Evolutionary conservation across 2,888 invertebrate genomes (phyloP).

Genomic region (Neelides folsomi): DNA sequence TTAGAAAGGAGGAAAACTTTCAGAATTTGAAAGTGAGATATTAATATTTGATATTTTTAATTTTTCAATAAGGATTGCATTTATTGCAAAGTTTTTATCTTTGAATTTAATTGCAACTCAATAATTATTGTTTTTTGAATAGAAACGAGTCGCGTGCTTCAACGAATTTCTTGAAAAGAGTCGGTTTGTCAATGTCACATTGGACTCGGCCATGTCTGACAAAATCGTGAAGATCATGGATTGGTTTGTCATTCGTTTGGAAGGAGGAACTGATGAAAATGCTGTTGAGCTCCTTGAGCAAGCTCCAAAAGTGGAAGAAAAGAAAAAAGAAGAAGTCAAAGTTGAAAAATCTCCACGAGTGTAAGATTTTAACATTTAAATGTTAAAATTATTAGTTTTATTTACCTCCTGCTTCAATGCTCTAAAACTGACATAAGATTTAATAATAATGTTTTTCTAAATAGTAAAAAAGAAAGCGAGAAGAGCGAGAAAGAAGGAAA

Average conservation of each 20-base stretch:
- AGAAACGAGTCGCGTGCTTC: conserved; percentile 81
- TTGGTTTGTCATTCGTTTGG: conserved; percentile 89
- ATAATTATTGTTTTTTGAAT: conserved; percentile 34
- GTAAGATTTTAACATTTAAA: neutral
- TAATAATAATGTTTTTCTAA: no score
- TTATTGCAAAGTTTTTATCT: no score
- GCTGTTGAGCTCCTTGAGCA: conserved; percentile 25
- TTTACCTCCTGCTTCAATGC: neutral
- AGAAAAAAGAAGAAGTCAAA: conserved; percentile 7
- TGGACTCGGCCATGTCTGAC: conserved; percentile 67
- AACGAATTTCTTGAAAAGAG: conserved; percentile 62
- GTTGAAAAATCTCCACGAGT: neutral
- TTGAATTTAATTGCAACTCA: no score
- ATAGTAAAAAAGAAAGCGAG: conserved; percentile 38
- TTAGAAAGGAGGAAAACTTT: conserved; percentile 73
- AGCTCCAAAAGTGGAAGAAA: conserved; percentile 8
- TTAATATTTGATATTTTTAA: neutral
- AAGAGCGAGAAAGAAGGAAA: conserved; percentile 16
- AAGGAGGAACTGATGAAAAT: conserved; percentile 64
- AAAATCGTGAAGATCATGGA: conserved; percentile 76
- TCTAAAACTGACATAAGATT: neutral
- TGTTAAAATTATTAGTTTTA: neutral
- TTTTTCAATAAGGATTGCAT: no score
- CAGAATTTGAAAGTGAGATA: conserved; percentile 57
- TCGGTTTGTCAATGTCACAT: conserved; percentile 59